phyloP scores from a whole-genome alignment of 2,888 invertebrate genomes.

The Watsonalla binaria region DNA sequence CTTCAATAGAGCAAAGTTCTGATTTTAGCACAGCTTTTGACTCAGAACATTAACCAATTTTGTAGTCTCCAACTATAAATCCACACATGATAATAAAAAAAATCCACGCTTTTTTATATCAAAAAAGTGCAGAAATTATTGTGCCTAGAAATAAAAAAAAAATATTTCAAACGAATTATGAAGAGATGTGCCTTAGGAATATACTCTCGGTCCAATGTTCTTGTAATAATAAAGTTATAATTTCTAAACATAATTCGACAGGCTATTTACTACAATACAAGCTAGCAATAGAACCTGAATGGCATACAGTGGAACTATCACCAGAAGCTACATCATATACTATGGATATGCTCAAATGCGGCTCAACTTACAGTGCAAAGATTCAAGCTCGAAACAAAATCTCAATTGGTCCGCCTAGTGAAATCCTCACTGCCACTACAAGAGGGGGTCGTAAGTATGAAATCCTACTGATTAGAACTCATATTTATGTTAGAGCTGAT shows the following conservation, averaged over 20 bases:
- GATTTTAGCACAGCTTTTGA: no score
- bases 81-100: no score
- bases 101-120: no score
- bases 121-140: no score
- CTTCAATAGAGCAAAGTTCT: no score
- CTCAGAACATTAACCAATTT: no score
- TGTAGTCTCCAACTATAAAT: no score
- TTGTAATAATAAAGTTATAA: neutral
- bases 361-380: slow-evolving; percentile 86
- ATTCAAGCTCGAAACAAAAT: slow-evolving; percentile 87
- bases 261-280: slow-evolving; percentile 86
- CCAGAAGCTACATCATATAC: slow-evolving; percentile 85
- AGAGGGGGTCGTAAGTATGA: slow-evolving; percentile 82
- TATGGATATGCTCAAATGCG: slow-evolving; percentile 86
- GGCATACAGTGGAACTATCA: slow-evolving; percentile 85
- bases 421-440: slow-evolving; percentile 82
- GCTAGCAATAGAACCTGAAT: slow-evolving; percentile 81
- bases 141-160: no score
- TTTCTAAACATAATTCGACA: slow-evolving; percentile 34
- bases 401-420: slow-evolving; percentile 84
- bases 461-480: no score
- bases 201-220: neutral
- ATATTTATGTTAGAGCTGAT: no score
- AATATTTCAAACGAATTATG: no score
- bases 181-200: neutral